These are phyloP conservation scores for Rhinella marina DNA, from an alignment of 2,797 vertebrate species.

Conservation along the genomic window DNA sequence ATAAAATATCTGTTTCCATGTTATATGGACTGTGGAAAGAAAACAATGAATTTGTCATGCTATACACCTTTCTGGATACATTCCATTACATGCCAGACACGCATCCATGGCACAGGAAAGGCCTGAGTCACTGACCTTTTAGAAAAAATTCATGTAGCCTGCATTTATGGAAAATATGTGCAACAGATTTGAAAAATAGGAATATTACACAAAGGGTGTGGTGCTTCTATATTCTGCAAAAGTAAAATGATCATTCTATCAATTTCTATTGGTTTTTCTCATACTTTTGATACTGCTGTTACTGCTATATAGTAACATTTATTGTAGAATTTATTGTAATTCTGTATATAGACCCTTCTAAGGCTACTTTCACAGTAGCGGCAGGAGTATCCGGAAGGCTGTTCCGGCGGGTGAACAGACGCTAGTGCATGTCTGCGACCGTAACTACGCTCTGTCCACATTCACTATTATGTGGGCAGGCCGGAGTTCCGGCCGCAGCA, in stretches of 20 bases:
- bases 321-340: neutral
- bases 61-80: neutral
- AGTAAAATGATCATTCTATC: neutral
- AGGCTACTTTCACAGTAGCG: no score
- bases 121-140: constrained; percentile 4
- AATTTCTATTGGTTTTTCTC: neutral
- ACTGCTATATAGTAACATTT: neutral
- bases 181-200: neutral
- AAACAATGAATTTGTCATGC: neutral
- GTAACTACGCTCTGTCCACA: no score
- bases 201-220: neutral
- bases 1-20: neutral
- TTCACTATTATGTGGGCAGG: no score
- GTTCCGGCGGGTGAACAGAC: no score
- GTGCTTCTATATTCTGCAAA: neutral
- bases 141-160: constrained; percentile 17
- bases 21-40: neutral
- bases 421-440: no score
- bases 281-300: neutral
- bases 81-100: constrained; percentile 12
- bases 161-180: constrained; percentile 18
- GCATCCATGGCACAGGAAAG: constrained; percentile 26
- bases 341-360: neutral
- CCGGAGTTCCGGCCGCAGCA: no score
- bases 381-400: no score